Evolutionary conservation across 2,888 invertebrate genomes (phyloP), one percentile per base, ranked within the genome.

Genomic region (Polymixis flavicincta): DNA sequence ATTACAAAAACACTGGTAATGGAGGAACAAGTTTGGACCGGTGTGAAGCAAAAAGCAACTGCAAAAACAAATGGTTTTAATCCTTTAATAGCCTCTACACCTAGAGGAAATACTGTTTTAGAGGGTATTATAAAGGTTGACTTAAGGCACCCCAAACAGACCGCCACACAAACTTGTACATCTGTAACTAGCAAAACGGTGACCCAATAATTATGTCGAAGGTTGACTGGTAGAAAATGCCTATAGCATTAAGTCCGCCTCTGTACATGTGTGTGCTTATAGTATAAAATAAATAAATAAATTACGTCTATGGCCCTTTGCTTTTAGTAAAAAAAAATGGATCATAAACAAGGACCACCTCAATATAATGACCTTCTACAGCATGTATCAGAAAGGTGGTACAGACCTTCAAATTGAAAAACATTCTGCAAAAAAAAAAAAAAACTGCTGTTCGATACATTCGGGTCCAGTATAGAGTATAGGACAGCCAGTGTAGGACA

Each of bases 51-150:
- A 28, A 8, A 32, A 9, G 9, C 14, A 73, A n/a, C 19, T 52
- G 9, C 28, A 50, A 73, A 68, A 42, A 25, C 73, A 60, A 32
- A 1, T 7, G n/a, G n/a, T 22, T 73, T 52, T 72, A 45, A 73
- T 52, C 42, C 28, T 73, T 32, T 61, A 45, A 74, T 60, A 61
- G 28, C 19, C 19, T 52, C 32, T 19, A 52, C 28, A 72, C 0
- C 11, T 11, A n/a, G 2, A 42, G n/a, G 9, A 32, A 61, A 2
- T 17, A n/a, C 11, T 9, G 28, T 68, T 42, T 7, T 22, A 19
- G 3, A 11, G 1, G 25, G 32, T 32, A 17, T 22, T 37, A 55
- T 19, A 19, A 54, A 32, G 25, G 45, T 45, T 17, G 19, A 52
- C 28, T 13, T 17, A 52, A 17, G 17, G 17, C 14, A 19, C 6